Base-by-base conservation (phyloP, 2,797 vertebrate species). In the Neosilurus mollespiculum region DNA sequence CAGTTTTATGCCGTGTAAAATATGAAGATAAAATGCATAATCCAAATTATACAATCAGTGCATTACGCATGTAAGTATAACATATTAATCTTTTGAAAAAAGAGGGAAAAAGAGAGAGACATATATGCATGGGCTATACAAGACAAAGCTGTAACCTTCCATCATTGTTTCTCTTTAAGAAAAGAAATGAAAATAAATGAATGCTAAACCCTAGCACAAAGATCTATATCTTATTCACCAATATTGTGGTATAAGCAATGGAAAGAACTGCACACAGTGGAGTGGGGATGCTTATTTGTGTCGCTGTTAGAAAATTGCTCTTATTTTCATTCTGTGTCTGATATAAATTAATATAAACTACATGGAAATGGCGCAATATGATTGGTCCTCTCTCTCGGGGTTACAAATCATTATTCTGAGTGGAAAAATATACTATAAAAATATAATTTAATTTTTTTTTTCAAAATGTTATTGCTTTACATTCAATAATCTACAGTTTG, bases 111-210 rank as follows among this genome's bases (percentile, higher is more conserved):
- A 91, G 88, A 90, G 82, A 87, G 85, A 73, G 81, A 82, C 89
- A 84, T 89, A 89, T 90, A 92, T 92, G 89, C 88, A 85, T 75
- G 82, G 81, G 72, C 87, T 91, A 88, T 89, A 87, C 69, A 81
- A 84, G 79, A 88, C 90, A 90, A 93, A 91, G 78, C 87, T 90
- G 91, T 92, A 92, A 91, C 90, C 87, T 92, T 93, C 92, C 89
- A 93, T 93, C 93, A 91, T 91, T 92, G 89, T 87, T 91, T 93
- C 92, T 90, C 90, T 89, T 90, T 89, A 87, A 84, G 87, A 83
- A 83, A 86, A 59, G 14, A 91, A 88, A 94, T 93, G 90, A 91
- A 91, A 93, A 94, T 89, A 91, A 92, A 94, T 93, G 90, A 81
- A 88, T 88, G 86, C 85, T 92, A 85, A 90, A 90, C 84, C 71